Evolutionary conservation across 2,888 invertebrate species (phyloP), one percentile per base, ranked within the genome.

Genomic region (Blastobasis adustella): DNA sequence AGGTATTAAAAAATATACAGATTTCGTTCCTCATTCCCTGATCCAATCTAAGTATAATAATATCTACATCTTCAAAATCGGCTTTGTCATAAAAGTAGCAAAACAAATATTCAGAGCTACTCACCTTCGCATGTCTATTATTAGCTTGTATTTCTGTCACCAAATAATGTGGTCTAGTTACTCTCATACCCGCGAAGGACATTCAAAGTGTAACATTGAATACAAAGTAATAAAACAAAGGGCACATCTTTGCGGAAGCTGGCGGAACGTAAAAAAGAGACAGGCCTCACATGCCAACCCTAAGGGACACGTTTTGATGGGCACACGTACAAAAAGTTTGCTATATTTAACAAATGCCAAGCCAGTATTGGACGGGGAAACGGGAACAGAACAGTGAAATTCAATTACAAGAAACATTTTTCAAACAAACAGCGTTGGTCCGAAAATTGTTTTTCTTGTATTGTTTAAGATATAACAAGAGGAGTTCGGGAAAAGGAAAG

Each of bases 271-370:
- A 69, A 73, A 74, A 68, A 66, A 65, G 64, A 64, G 58, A 66
- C 61, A 65, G 62, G 57, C 60, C 50, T 52, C 62, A 61, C 50
- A 55, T 37, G 38, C 50, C 54, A 57, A 62, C 62, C 77, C 73
- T 65, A 49, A 57, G 73, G 71, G 73, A 71, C 64, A 56, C 60
- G 66, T 62, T 62, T 68, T 76, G 78, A 79, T 79, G 82, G 79
- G 79, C 73, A 82, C 85, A 86, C 86, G 86, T 85, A 76, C 69
- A 54, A 65, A 54, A 83, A 83, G 80, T 69, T 82, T 83, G 79
- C 67, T 68, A 72, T 83, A 82, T 84, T 86, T 86, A 84, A 75
- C 69, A 59, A 67, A 73, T 73, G 69, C 71, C 69, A 23, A 23
- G 23, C 23, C 23, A 23, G 23, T 23, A 23, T 23, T 23, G 23